Percentiles rank a stretch among this genome's conserved stretches.
Conservation (phyloP, 2,888 invertebrate genomes). For the Drosophila demipolita region DNA sequence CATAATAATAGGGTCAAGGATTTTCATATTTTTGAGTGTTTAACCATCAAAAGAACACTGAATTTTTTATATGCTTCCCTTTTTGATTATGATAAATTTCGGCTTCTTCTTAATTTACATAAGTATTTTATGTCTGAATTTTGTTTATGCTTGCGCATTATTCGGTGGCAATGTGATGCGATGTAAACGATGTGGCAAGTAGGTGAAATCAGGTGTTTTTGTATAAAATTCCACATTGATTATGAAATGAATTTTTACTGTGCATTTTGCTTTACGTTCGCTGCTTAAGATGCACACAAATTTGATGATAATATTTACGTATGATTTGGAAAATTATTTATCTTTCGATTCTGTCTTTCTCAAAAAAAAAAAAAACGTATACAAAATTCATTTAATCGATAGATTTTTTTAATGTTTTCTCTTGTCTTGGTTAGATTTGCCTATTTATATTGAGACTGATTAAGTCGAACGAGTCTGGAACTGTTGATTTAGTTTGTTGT, state of each 20-base stretch:
- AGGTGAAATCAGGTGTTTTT: constrained; percentile 25
- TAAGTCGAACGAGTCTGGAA: too few relatives aligned
- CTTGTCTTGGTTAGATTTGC: neutral
- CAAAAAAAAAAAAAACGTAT: neutral
- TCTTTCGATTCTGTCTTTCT: neutral
- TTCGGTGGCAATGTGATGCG: constrained; percentile 13
- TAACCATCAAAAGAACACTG: constrained; percentile 26
- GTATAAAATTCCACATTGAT: constrained; percentile 27
- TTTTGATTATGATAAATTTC: constrained; percentile 1
- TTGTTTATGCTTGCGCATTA: constrained; percentile 17
- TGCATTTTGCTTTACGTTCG: constrained; percentile 4
- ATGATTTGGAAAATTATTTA: neutral
- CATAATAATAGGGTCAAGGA: constrained; percentile 61
- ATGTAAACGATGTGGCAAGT: constrained; percentile 26
- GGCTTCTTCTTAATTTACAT: constrained; percentile 18
- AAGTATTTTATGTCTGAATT: constrained; percentile 14
- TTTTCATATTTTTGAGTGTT: constrained; percentile 50
- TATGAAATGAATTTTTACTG: constrained; percentile 18
- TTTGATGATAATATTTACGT: neutral
- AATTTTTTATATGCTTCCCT: constrained; percentile 10
- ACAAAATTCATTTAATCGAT: neutral
- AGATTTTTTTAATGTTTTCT: neutral
- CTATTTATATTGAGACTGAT: neutral
- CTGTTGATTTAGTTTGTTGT: neutral
- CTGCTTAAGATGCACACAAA: constrained; percentile 1